Conservation (phyloP, 1,140 invertebrate species). For the Euura lappo region DNA sequence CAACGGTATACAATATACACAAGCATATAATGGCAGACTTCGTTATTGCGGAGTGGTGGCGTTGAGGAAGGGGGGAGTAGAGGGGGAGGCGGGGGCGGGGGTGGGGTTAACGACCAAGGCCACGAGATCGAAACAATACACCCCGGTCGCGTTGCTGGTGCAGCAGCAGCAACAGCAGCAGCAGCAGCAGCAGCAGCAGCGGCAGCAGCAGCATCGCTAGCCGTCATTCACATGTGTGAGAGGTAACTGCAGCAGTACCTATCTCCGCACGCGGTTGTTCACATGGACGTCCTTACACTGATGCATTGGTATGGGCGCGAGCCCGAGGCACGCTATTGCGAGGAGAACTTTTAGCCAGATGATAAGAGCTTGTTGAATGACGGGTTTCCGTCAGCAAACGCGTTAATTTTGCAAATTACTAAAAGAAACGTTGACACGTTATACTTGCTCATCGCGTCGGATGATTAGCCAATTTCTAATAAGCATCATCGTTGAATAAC, state of each 20-base stretch:
- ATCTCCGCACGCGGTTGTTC: neutral
- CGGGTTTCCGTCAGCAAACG: neutral
- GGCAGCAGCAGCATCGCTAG: too few relatives aligned
- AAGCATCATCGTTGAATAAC: too few relatives aligned
- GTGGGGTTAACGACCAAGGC: constrained; percentile 35
- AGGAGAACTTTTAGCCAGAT: neutral
- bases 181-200: neutral
- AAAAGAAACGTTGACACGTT: too few relatives aligned
- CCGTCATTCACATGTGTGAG: neutral
- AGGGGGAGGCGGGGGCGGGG: neutral
- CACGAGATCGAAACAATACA: constrained; percentile 33
- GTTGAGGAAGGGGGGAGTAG: neutral
- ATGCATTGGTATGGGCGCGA: neutral
- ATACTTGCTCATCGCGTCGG: too few relatives aligned
- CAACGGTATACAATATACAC: neutral
- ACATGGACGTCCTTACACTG: neutral
- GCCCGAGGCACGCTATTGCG: neutral
- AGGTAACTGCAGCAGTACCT: neutral
- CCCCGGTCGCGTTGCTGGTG: neutral
- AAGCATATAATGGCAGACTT: constrained; percentile 7
- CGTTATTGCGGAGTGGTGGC: constrained; percentile 16
- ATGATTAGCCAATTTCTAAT: too few relatives aligned
- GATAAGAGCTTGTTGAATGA: constrained; percentile 3
- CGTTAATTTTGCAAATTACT: neutral
- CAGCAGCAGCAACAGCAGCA: neutral